phyloP scores from a whole-genome alignment of 2,888 invertebrate species.

The Gymnosoma rotundatum region DNA sequence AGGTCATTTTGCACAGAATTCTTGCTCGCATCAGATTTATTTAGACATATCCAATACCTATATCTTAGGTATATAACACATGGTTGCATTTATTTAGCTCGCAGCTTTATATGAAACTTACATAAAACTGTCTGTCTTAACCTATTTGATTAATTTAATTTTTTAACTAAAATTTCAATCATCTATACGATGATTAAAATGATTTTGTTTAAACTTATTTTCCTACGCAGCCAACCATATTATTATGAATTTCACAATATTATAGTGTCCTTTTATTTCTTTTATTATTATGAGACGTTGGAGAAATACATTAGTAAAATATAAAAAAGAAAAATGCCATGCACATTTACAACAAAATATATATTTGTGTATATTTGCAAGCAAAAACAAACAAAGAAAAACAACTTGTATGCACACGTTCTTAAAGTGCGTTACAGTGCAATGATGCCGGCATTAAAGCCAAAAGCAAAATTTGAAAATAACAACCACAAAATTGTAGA shows the following conservation, averaged over 20 bases:
- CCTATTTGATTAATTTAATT: too few relatives aligned
- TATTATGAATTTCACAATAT: not conserved
- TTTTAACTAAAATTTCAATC: too few relatives aligned
- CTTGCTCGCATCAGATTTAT: too few relatives aligned
- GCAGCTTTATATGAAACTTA: too few relatives aligned
- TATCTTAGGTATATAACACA: too few relatives aligned
- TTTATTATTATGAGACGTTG: conserved; percentile 2
- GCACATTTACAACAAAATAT: conserved; percentile 9
- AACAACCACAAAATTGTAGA: conserved; percentile 22
- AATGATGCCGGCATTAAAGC: conserved; percentile 49
- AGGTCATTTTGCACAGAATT: too few relatives aligned
- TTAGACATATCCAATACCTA: too few relatives aligned
- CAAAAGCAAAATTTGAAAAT: conserved; percentile 9
- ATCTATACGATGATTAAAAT: too few relatives aligned
- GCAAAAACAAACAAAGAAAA: conserved; percentile 1
- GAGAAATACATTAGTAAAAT: conserved; percentile 11
- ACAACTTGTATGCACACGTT: conserved; percentile 37
- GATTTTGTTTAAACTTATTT: too few relatives aligned
- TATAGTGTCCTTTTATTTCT: not conserved
- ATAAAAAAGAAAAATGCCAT: conserved; percentile 21
- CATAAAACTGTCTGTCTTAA: too few relatives aligned
- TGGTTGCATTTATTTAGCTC: too few relatives aligned
- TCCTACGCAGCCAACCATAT: too few relatives aligned
- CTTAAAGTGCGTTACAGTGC: conserved; percentile 52
- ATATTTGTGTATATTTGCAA: conserved; percentile 4